Percentiles rank a stretch among this genome's conserved stretches.
These are phyloP conservation scores for Metopia argyrocephala DNA, from an alignment of 2,888 invertebrate species.

Conservation along the genomic window DNA sequence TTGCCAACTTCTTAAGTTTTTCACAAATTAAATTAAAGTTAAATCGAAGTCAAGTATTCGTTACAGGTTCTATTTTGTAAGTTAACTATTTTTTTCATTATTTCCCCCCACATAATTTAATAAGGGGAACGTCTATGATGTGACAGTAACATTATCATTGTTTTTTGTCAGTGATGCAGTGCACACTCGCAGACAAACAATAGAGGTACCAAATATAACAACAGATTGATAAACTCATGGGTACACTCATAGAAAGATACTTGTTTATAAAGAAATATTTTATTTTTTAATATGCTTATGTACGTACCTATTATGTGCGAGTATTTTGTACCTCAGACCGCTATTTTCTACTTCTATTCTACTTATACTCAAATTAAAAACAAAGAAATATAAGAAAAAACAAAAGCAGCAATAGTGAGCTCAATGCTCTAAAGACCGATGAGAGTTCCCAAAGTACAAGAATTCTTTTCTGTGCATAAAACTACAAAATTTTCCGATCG, in stretches of 20 bases:
- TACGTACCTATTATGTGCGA: neutral
- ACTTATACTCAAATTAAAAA: neutral
- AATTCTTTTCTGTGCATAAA: no score
- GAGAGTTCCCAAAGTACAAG: neutral
- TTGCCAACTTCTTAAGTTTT: no score
- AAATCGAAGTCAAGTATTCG: neutral
- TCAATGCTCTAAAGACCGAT: neutral
- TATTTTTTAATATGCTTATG: neutral
- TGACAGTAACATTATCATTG: constrained; percentile 37
- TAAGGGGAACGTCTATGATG: constrained; percentile 15
- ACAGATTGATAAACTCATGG: neutral
- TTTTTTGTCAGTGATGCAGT: constrained; percentile 31
- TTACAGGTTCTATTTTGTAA: neutral
- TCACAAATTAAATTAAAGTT: no score
- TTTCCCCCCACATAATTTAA: constrained; percentile 28
- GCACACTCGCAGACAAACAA: constrained; percentile 10
- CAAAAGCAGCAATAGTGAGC: neutral
- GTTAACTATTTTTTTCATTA: neutral
- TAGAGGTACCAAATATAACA: neutral
- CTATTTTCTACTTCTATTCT: neutral
- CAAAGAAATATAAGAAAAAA: neutral
- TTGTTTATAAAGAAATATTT: neutral
- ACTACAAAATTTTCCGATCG: no score
- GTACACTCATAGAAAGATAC: neutral
- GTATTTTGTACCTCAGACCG: neutral